Percentiles rank a stretch among this genome's conserved stretches.
Evolutionary conservation across 2,113 vertebrate genomes (phyloP).

Genomic region (Motacilla alba): DNA sequence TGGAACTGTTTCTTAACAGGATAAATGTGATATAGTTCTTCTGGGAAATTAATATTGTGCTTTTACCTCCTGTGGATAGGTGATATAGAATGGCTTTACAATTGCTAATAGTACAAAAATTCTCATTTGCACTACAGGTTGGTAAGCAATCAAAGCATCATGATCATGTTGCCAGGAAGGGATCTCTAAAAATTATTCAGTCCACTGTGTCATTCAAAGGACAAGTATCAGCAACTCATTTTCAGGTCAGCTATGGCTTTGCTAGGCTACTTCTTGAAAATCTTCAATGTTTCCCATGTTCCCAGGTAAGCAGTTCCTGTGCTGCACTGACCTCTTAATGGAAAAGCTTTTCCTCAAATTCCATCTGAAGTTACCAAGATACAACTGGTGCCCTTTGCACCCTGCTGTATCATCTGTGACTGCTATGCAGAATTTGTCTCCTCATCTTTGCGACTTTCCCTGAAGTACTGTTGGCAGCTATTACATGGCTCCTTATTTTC

Average conservation of each 20-base stretch:
- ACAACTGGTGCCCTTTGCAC: not conserved
- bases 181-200: not conserved
- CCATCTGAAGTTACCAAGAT: not conserved
- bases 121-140: not conserved
- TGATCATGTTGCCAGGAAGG: not conserved
- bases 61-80: not conserved
- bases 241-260: not conserved
- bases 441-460: not conserved
- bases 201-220: not conserved
- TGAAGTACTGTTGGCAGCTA: not conserved
- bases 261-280: not conserved
- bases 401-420: not conserved
- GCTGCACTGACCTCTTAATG: not conserved
- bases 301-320: not conserved
- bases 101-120: not conserved
- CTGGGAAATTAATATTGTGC: not conserved
- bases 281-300: not conserved
- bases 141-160: not conserved
- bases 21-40: not conserved
- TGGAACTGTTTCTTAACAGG: not conserved
- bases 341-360: not conserved
- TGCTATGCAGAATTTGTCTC: not conserved
- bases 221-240: not conserved
- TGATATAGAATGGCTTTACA: not conserved
- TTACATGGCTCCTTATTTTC: not conserved